Evolutionary conservation across 2,888 invertebrate species (phyloP), one percentile per base, ranked within the genome.

Genomic region (Macaria liturata): DNA sequence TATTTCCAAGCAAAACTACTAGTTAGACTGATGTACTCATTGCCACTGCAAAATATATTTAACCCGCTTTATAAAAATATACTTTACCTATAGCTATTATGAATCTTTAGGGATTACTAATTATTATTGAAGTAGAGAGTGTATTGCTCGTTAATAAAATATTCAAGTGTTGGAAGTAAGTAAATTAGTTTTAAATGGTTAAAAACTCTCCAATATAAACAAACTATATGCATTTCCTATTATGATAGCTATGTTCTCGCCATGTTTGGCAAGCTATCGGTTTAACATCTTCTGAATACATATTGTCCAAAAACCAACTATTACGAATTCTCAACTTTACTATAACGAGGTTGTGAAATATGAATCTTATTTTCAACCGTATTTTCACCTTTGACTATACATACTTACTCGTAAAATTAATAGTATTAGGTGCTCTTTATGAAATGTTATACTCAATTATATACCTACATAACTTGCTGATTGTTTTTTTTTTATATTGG

Each of bases 21-120:
- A 81, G 76, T 74, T 83, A 81, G 80, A 84, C 83, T 82, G 82
- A 81, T 76, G 75, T 75, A 77, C 66, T 76, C 71, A 73, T 70
- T 73, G 71, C 70, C 72, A 72, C 72, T 68, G 76, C 78, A 73
- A 69, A 54, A 66, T 72, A 66, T 72, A 78, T 72, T 66, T 75
- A 81, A 74, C 65, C 77, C 57, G 84, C 85, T 84, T 85, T 76
- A 78, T 64, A 74, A 69, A 57, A 70, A 45, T 64, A 8, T 9
- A 4, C 34, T 42, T 2, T 20, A 20, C 20, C 20, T 20, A 20
- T 20, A 20, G 20, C 20, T 20, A 20, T 20, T 20, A 20, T 20
- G 20, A 20, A 20, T 20, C 20, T 20, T 20, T 20, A 20, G 20
- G 20, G 20, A 20, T 20, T 20, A 20, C 20, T 20, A 2, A 20